Percentiles rank a stretch among this genome's conserved stretches.
Conservation (phyloP, 2,888 invertebrate species). For the Diploptera punctata region DNA sequence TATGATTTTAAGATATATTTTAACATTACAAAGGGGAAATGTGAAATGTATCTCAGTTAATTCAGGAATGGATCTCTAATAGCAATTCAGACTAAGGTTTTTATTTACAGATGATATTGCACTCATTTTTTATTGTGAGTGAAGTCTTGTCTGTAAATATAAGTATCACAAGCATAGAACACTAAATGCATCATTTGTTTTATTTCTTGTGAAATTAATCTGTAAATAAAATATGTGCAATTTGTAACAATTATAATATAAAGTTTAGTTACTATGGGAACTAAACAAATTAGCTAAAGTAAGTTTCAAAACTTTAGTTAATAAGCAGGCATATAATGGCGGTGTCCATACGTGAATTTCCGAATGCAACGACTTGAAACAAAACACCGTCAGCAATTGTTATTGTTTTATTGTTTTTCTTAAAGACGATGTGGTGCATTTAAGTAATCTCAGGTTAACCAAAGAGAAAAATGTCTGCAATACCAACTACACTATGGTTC, state of each 20-base stretch:
- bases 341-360: no score
- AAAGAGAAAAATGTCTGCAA: conserved; percentile 2
- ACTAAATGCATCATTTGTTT: background rate
- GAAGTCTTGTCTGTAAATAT: conserved; percentile 12
- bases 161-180: background rate
- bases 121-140: background rate
- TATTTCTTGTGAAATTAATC: background rate
- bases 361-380: no score
- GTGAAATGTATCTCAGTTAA: background rate
- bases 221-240: no score
- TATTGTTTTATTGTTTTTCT: background rate
- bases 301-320: no score
- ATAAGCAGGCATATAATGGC: no score
- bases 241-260: no score
- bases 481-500: background rate
- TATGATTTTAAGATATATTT: no score
- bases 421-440: background rate
- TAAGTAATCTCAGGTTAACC: conserved; percentile 24
- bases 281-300: no score
- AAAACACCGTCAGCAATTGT: background rate
- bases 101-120: background rate
- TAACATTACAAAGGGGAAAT: no score
- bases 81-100: background rate
- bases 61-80: conserved; percentile 7
- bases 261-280: no score